phyloP scores from a whole-genome alignment of 2,113 vertebrate genomes.

The Coptodon bakossiorum region DNA sequence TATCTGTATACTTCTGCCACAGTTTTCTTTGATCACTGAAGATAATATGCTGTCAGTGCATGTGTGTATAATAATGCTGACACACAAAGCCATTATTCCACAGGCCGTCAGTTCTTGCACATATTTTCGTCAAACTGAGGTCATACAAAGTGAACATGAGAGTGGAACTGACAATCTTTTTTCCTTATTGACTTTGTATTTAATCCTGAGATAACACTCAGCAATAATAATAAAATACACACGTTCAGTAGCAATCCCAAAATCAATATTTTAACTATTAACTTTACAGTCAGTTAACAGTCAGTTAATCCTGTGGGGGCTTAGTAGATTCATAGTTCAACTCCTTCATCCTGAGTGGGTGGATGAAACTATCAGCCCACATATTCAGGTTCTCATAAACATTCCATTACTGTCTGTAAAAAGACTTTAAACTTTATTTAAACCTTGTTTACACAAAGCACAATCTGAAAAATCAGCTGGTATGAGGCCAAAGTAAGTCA shows the following conservation, averaged over 20 bases:
- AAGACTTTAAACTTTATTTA: background rate
- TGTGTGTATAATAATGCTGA: background rate
- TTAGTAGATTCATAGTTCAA: background rate
- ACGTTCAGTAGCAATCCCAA: background rate
- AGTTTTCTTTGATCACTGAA: background rate
- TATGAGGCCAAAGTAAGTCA: background rate
- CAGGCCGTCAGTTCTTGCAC: background rate
- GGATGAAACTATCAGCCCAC: background rate
- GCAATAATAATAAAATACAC: background rate
- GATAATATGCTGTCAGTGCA: background rate
- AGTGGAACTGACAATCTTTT: background rate
- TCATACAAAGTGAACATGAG: rapidly evolving
- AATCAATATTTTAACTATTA: rapidly evolving
- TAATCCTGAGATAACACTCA: background rate
- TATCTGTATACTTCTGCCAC: background rate
- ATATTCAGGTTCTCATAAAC: background rate
- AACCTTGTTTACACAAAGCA: background rate
- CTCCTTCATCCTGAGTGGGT: background rate
- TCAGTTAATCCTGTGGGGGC: background rate
- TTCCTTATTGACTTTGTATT: background rate
- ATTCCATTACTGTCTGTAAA: rapidly evolving
- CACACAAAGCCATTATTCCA: rapidly evolving
- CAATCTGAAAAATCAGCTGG: background rate
- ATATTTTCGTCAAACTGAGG: background rate
- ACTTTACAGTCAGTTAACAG: background rate